Evolutionary conservation across 2,113 vertebrate species (phyloP).

Genomic region (Neotoma lepida): DNA sequence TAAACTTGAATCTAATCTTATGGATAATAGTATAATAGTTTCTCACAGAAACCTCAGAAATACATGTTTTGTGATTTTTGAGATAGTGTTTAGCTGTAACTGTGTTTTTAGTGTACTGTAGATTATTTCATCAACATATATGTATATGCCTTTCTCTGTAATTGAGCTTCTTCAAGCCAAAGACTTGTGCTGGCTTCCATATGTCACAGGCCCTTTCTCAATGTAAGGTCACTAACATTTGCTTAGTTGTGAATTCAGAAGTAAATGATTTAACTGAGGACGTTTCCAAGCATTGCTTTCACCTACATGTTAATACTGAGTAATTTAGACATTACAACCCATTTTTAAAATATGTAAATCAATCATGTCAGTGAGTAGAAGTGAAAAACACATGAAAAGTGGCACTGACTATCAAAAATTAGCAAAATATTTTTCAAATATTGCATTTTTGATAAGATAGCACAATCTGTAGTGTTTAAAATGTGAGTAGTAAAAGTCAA

Average conservation of each 20-base stretch:
- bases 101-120: neutral
- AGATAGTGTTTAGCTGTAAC: neutral
- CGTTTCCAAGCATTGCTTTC: neutral
- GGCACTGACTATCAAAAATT: neutral
- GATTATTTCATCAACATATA: neutral
- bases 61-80: neutral
- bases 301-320: neutral
- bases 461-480: neutral
- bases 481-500: neutral
- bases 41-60: conserved; percentile 18
- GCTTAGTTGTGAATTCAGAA: neutral
- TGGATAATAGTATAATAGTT: neutral
- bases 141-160: neutral
- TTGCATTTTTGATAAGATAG: neutral
- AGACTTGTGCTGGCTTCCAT: neutral
- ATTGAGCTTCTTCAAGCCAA: neutral
- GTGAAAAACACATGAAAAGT: neutral
- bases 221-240: neutral
- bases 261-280: neutral
- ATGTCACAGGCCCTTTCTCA: neutral
- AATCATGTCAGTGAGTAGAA: neutral
- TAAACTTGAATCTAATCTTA: neutral
- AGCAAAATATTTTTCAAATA: neutral
- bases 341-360: neutral
- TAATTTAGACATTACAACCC: neutral